Percentiles rank a stretch among this genome's conserved stretches.
Evolutionary conservation across 2,888 invertebrate genomes (phyloP).

Genomic region (Nemapogon koenigi): DNA sequence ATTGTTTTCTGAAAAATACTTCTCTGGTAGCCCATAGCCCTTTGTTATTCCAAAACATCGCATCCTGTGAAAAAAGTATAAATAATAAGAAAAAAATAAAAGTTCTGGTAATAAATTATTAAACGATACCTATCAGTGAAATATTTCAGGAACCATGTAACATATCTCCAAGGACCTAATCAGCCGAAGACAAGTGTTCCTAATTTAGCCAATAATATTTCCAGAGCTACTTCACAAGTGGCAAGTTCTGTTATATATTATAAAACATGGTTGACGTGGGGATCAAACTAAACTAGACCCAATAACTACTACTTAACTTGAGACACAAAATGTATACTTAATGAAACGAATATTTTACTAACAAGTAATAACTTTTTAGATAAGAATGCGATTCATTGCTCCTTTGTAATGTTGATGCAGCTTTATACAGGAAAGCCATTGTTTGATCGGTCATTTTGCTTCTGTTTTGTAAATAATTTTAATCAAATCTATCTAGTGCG

Average conservation of each 20-base stretch:
- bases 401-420: constrained; percentile 25
- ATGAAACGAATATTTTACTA: constrained; percentile 20
- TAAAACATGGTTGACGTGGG: too few species aligned
- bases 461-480: too few species aligned
- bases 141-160: too few species aligned
- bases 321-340: not conserved
- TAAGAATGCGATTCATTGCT: constrained; percentile 22
- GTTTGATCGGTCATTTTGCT: constrained; percentile 34
- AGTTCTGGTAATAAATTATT: not conserved
- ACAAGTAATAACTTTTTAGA: constrained; percentile 47
- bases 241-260: too few species aligned
- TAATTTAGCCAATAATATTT: too few species aligned
- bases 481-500: too few species aligned
- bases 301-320: too few species aligned
- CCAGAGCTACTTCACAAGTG: too few species aligned
- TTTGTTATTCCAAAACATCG: constrained; percentile 35
- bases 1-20: constrained; percentile 33
- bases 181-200: too few species aligned
- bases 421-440: constrained; percentile 35
- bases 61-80: constrained; percentile 28
- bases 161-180: too few species aligned
- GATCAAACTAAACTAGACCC: too few species aligned
- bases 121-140: not conserved
- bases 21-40: constrained; percentile 35
- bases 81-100: not conserved